phyloP scores from a whole-genome alignment of 2,888 invertebrate genomes.

The Gastracanthus pulcherrimus region DNA sequence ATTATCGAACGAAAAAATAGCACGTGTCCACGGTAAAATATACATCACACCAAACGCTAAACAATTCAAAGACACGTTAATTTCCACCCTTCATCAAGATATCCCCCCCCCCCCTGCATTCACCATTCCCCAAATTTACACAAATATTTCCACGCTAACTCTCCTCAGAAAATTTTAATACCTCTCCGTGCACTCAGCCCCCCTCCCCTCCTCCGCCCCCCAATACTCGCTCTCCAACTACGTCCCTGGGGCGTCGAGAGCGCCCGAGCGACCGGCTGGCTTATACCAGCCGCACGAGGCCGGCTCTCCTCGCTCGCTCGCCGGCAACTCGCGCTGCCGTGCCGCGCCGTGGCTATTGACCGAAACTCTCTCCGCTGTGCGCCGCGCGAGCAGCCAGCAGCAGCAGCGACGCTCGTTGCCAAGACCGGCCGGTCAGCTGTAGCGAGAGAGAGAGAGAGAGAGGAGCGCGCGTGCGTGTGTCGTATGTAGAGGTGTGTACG shows the following conservation, averaged over 20 bases:
- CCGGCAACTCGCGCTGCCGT: constrained; percentile 20
- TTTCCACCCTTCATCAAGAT: too few species aligned
- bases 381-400: background rate
- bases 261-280: constrained; percentile 36
- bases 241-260: constrained; percentile 12
- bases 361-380: constrained; percentile 51
- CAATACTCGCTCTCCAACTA: too few species aligned
- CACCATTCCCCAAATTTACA: too few species aligned
- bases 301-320: constrained; percentile 6
- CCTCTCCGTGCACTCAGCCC: too few species aligned
- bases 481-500: background rate
- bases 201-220: too few species aligned
- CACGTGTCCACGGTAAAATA: too few species aligned
- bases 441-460: background rate
- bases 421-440: constrained; percentile 53
- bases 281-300: constrained; percentile 24
- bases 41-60: too few species aligned
- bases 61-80: too few species aligned
- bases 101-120: too few species aligned
- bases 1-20: too few species aligned
- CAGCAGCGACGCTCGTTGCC: background rate
- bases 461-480: background rate
- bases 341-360: constrained; percentile 51
- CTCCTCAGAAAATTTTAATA: too few species aligned
- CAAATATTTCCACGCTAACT: too few species aligned